phyloP scores from a whole-genome alignment of 1,140 invertebrate species.

The Drosophila nannoptera region DNA sequence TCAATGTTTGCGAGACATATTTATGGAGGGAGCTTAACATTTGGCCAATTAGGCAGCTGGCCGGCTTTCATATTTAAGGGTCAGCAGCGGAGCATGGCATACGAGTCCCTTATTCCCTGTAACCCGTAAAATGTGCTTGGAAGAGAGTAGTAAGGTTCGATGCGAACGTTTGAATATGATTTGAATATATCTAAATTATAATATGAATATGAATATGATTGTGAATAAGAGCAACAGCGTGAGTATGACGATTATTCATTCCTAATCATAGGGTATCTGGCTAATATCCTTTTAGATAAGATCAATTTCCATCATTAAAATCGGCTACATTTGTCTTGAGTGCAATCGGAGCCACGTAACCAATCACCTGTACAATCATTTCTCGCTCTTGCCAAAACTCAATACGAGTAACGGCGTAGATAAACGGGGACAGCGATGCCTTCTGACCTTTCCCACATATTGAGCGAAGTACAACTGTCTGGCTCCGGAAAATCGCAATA shows the following conservation, averaged over 20 bases:
- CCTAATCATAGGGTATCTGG: too few relatives aligned
- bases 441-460: conserved; percentile 15
- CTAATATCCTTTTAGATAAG: too few relatives aligned
- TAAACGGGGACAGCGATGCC: neutral
- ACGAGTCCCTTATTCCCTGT: too few relatives aligned
- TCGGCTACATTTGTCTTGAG: neutral
- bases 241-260: too few relatives aligned
- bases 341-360: neutral
- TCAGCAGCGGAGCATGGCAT: too few relatives aligned
- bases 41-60: conserved; percentile 1
- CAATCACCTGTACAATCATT: neutral
- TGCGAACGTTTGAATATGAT: too few relatives aligned
- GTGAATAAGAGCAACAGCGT: too few relatives aligned
- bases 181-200: too few relatives aligned
- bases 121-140: too few relatives aligned
- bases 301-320: neutral
- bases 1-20: conserved; percentile 1
- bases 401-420: neutral
- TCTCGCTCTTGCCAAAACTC: neutral
- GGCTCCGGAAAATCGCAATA: neutral
- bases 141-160: too few relatives aligned
- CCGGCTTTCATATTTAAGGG: neutral
- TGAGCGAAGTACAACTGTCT: neutral
- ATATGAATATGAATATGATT: too few relatives aligned
- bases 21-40: conserved; percentile 5